Base-by-base conservation (phyloP, 2,113 vertebrate species). In the Callopanchax toddi region DNA sequence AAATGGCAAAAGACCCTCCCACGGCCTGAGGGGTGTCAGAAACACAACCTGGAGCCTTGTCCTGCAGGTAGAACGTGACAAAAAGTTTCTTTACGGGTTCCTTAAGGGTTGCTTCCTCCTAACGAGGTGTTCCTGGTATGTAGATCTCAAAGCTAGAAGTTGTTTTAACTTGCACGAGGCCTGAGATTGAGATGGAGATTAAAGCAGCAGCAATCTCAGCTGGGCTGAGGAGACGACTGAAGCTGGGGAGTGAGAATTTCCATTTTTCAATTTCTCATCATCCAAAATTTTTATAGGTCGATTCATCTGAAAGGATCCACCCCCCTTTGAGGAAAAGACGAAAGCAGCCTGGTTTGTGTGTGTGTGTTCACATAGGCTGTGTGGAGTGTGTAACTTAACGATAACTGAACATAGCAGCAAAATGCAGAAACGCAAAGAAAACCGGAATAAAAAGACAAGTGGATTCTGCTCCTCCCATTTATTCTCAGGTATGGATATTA, bases 131-230 rank as follows among this genome's bases (percentile, higher is more conserved):
- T 37, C 11, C 12, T 37, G 29, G 29, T 13, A 11, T 37, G 36
- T 37, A 37, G 29, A n/a, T 32, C 29, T 32, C 29, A 37, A 11
- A 37, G 11, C 11, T 37, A 2, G 36, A 37, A 76, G 68, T 59
- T n/a, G 51, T 68, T 75, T 40, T 8, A 11, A 59, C 44, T 36
- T 43, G 58, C 9, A 10, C 26, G 55, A 67, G 20, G 20, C 9
- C 62, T 40, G 46, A 69, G 70, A 68, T 49, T 40, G 45, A 81
- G 62, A 62, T 12, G n/a, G 37, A 72, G 74, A 78, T 83, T 79
- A 70, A 37, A 67, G 66, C 37, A 13, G 66, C 37, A 13, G 53
- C 26, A 71, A 68, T 79, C 70, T 61, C 26, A 49, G 49, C 66
- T 54, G 51, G 29, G 56, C 58, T 36, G 29, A 17, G 32, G 16